Percentiles rank a stretch among this genome's conserved stretches.
Conservation (phyloP, 2,113 vertebrate species). For the Furnarius figulus region DNA sequence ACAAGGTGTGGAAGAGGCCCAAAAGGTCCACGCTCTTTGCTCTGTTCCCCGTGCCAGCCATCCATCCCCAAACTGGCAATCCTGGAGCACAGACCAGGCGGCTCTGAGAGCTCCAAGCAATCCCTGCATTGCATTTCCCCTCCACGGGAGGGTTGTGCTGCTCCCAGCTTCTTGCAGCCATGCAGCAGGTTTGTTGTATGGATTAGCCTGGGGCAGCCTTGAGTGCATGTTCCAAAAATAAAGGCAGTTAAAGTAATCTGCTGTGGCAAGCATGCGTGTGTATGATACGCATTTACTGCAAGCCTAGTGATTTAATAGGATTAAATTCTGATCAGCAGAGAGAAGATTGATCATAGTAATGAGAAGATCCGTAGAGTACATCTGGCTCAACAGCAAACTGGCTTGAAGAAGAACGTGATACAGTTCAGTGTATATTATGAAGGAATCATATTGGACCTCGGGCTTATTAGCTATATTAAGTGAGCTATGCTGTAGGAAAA, state of each 20-base stretch:
- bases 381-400: not conserved
- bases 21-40: accelerated
- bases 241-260: slow-evolving; percentile 25
- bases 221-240: slow-evolving; percentile 30
- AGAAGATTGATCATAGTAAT: slow-evolving; percentile 35
- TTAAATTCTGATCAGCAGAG: slow-evolving; percentile 52
- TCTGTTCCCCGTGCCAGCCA: not conserved
- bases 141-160: accelerated
- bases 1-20: not conserved
- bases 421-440: not conserved
- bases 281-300: not conserved
- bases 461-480: not conserved
- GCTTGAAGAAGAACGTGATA: not conserved
- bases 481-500: slow-evolving; percentile 13
- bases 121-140: accelerated
- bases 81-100: not conserved
- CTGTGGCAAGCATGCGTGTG: not conserved
- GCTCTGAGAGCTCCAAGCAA: not conserved
- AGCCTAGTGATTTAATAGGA: slow-evolving; percentile 30
- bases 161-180: not conserved
- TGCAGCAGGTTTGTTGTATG: not conserved
- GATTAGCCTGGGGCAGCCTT: not conserved
- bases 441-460: not conserved
- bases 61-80: accelerated
- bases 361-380: not conserved